Percentiles rank a stretch among this genome's conserved stretches.
phyloP scores from a whole-genome alignment of 2,888 invertebrate species.

The Dynastes hyllus region DNA sequence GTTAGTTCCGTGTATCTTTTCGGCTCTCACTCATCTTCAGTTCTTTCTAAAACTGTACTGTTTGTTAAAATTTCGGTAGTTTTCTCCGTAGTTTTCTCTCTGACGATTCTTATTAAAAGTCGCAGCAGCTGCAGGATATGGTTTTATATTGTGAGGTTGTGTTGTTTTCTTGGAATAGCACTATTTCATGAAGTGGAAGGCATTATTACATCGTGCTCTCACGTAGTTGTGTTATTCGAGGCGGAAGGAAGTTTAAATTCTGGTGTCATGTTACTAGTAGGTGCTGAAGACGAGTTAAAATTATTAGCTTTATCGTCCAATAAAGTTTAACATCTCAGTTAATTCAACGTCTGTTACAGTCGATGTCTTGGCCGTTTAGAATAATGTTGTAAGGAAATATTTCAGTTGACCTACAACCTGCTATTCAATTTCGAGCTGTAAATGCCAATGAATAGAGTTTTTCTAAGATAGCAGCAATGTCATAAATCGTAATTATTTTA shows the following conservation, averaged over 20 bases:
- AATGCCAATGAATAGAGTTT: slow-evolving; percentile 21
- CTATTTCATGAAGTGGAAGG: not conserved
- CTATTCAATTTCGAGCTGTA: slow-evolving; percentile 27
- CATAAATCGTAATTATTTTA: slow-evolving; percentile 12
- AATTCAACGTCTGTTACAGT: slow-evolving; percentile 41
- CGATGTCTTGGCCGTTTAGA: slow-evolving; percentile 37
- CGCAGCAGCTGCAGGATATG: slow-evolving; percentile 3
- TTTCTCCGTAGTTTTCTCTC: not conserved
- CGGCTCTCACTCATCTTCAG: no score
- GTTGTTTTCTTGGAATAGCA: no score
- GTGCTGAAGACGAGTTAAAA: no score
- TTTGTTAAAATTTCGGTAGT: not conserved
- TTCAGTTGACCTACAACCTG: slow-evolving; percentile 40
- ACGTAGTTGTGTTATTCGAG: not conserved
- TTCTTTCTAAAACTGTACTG: no score
- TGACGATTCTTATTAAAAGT: slow-evolving; percentile 5
- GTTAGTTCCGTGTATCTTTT: no score
- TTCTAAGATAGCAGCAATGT: slow-evolving; percentile 47
- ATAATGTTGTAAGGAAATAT: slow-evolving; percentile 47
- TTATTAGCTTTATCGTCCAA: not conserved
- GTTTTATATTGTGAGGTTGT: slow-evolving; percentile 1
- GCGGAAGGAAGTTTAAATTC: not conserved
- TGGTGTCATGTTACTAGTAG: no score
- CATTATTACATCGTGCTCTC: no score
- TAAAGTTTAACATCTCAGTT: not conserved